Conservation (phyloP, 1,140 invertebrate genomes). For the Panagrolaimus sp. region DNA sequence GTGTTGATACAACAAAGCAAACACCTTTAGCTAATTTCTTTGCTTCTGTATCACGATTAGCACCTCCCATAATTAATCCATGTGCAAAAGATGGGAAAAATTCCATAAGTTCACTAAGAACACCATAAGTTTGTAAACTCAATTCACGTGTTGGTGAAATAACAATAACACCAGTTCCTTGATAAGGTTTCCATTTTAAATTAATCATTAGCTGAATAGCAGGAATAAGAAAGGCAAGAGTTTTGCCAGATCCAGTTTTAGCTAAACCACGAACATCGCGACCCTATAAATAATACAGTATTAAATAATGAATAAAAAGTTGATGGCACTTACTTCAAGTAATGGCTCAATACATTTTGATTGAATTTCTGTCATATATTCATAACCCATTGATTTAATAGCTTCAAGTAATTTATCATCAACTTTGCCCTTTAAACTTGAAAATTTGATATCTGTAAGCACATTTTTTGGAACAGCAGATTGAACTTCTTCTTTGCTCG, state of each 20-base stretch:
- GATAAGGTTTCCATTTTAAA: constrained; percentile 84
- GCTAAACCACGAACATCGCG: constrained; percentile 89
- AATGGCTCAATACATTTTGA: constrained; percentile 80
- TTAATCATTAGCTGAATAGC: constrained; percentile 88
- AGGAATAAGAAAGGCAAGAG: constrained; percentile 92
- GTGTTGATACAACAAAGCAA: constrained; percentile 98
- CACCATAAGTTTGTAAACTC: constrained; percentile 96
- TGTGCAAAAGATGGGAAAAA: constrained; percentile 62
- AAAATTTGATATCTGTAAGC: constrained; percentile 58
- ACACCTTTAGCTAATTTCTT: constrained; percentile 81
- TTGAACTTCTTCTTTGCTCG: no score
- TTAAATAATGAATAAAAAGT: not conserved
- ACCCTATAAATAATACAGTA: constrained; percentile 33
- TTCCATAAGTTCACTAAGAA: constrained; percentile 79
- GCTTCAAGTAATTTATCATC: constrained; percentile 76
- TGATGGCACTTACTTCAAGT: constrained; percentile 65
- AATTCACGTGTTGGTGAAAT: constrained; percentile 94
- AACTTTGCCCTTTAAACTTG: constrained; percentile 61
- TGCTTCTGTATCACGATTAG: constrained; percentile 82
- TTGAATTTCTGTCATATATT: constrained; percentile 93
- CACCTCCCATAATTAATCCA: constrained; percentile 84
- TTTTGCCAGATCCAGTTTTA: constrained; percentile 90
- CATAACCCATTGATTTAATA: constrained; percentile 89
- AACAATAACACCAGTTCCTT: constrained; percentile 91
- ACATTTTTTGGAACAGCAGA: constrained; percentile 37